Base-by-base conservation (phyloP, 2,113 vertebrate genomes). In the Calyptomena viridis region DNA sequence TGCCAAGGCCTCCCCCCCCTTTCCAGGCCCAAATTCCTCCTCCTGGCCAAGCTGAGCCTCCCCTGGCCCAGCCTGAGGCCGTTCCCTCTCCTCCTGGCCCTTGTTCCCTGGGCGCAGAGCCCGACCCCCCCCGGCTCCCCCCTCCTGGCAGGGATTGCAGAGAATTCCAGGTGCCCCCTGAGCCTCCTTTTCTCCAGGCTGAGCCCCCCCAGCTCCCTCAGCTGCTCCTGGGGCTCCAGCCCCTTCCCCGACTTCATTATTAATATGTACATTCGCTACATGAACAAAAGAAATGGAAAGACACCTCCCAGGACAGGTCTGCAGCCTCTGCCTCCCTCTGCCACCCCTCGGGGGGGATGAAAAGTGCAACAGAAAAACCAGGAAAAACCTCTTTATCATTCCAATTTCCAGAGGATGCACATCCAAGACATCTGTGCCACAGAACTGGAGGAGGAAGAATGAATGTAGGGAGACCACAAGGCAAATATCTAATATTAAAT, bases 41-140 rank as follows among this genome's bases (percentile, higher is more conserved):
- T 11, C 2, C 0, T 44, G 2, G 4, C 60, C 75, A 3, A 6
- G 1, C 59, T n/a, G 2, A 15, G 1, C 60, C 60, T 64, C 8
- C 60, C 76, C 76, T 78, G 75, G 59, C 59, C 5, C 77, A 78
- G 49, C 23, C 22, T 33, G 53, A 82, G 79, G 53, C 79, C 15
- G 27, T 76, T 60, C 56, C 79, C 79, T 82, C 53, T 69, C 5
- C 64, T 82, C 44, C 53, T 69, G 35, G 40, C 79, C 64, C 79
- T 53, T 82, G 64, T 69, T 27, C 78, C 58, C 42, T 44, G 62
- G 15, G 3, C 58, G 78, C 64, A 81, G 10, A 82, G 42, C 78
- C 64, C 18, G 31, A 58, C 17, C 42, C 52, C 17, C 62, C 52
- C 76, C 8, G 5, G n/a, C n/a, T n/a, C n/a, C n/a, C n/a, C n/a